Conservation (phyloP, 2,888 invertebrate genomes). For the Callimorpha dominula region DNA sequence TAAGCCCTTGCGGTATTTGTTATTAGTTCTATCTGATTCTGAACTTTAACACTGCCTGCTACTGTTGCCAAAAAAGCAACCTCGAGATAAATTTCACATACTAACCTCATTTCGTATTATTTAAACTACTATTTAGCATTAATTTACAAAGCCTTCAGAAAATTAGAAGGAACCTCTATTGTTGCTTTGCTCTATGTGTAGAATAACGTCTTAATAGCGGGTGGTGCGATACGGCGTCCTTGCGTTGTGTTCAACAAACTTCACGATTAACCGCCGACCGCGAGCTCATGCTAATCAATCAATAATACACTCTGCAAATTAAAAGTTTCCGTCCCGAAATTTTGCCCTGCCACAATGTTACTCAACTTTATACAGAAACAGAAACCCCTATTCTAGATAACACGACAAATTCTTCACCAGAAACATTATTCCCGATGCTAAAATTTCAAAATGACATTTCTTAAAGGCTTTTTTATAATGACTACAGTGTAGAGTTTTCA, state of each 20-base stretch:
- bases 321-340: slow-evolving; percentile 20
- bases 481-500: too few species aligned
- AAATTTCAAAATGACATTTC: too few species aligned
- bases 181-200: slow-evolving; percentile 3
- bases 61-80: not conserved
- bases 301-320: slow-evolving; percentile 23
- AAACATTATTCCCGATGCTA: too few species aligned
- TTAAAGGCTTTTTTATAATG: too few species aligned
- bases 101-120: not conserved
- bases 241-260: slow-evolving; percentile 35
- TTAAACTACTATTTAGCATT: not conserved
- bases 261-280: slow-evolving; percentile 14
- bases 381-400: not conserved
- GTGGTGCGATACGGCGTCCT: slow-evolving; percentile 55
- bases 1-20: too few species aligned
- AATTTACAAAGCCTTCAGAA: not conserved
- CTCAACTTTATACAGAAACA: not conserved
- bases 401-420: too few species aligned
- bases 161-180: slow-evolving; percentile 9
- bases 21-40: not conserved
- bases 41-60: not conserved
- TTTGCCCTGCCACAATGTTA: slow-evolving; percentile 6
- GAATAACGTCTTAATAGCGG: slow-evolving; percentile 31
- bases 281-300: slow-evolving; percentile 19
- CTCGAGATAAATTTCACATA: not conserved